A percentile compares a stretch with the other conserved stretches of the same genome.
Evolutionary conservation across 2,113 vertebrate species (phyloP).

Genomic region (Petroica traversi): DNA sequence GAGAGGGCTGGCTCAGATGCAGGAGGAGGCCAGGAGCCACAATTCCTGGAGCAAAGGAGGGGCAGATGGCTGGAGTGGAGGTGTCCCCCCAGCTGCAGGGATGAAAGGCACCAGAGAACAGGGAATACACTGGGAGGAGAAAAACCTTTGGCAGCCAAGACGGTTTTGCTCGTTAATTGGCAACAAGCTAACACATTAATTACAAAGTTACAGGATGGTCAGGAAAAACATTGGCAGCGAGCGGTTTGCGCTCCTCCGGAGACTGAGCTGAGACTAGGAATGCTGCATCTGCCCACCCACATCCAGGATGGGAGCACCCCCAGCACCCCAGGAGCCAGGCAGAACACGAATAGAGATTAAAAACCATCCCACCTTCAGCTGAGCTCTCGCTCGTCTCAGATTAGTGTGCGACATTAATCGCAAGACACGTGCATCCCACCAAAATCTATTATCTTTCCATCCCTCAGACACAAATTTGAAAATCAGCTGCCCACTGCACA

Average conservation of each 20-base stretch:
- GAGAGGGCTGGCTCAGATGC: not conserved
- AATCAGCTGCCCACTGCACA: not conserved
- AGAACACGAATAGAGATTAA: not conserved
- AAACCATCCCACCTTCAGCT: not conserved
- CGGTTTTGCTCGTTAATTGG: conserved; percentile 24
- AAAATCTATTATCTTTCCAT: not conserved
- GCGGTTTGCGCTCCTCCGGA: not conserved
- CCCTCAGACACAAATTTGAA: not conserved
- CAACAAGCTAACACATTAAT: conserved; percentile 8
- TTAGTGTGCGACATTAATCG: not conserved
- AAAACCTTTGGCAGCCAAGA: not conserved
- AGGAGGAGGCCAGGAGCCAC: not conserved
- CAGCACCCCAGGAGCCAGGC: not conserved
- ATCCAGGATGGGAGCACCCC: not conserved
- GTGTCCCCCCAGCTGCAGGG: not conserved
- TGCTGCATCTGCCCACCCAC: not conserved
- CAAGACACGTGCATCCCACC: fast-evolving
- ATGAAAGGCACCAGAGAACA: conserved; percentile 1
- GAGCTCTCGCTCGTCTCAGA: not conserved
- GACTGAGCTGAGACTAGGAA: not conserved
- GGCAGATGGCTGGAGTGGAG: not conserved
- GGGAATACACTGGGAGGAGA: not conserved
- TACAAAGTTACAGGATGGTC: not conserved
- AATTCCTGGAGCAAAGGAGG: not conserved
- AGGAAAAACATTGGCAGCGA: not conserved